Conservation (phyloP, 2,113 vertebrate genomes). For the Felis chaus region DNA sequence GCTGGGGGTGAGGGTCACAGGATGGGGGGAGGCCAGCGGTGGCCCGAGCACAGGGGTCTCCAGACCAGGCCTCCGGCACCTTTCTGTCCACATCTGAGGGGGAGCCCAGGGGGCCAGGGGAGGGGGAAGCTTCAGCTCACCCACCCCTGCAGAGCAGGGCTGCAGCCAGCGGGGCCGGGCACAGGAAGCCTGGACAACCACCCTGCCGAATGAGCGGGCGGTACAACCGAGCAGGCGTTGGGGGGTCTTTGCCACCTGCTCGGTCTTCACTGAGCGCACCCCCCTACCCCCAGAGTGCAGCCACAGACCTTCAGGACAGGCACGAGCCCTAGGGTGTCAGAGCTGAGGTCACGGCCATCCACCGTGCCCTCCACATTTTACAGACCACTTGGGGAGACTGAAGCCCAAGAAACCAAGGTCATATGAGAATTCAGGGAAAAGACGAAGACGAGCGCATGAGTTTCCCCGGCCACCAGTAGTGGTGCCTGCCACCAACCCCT, state of each 20-base stretch:
- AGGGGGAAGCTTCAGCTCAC: not conserved
- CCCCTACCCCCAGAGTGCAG: not conserved
- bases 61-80: not conserved
- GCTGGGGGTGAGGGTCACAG: not conserved
- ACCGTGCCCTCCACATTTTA: not conserved
- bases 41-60: rapidly evolving
- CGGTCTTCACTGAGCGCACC: not conserved
- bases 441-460: too few species aligned
- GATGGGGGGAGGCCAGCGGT: not conserved
- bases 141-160: not conserved
- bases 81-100: not conserved
- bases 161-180: not conserved
- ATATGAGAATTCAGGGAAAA: not conserved
- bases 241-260: too few species aligned
- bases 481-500: not conserved
- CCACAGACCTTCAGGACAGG: not conserved
- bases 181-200: not conserved
- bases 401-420: not conserved
- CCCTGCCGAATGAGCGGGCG: not conserved
- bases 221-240: not conserved
- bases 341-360: not conserved
- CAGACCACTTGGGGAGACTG: not conserved
- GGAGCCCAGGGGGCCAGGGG: not conserved
- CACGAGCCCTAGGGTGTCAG: not conserved
- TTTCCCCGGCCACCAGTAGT: too few species aligned